phyloP scores from a whole-genome alignment of 2,888 invertebrate genomes.

The Megaustenia siamemsis region DNA sequence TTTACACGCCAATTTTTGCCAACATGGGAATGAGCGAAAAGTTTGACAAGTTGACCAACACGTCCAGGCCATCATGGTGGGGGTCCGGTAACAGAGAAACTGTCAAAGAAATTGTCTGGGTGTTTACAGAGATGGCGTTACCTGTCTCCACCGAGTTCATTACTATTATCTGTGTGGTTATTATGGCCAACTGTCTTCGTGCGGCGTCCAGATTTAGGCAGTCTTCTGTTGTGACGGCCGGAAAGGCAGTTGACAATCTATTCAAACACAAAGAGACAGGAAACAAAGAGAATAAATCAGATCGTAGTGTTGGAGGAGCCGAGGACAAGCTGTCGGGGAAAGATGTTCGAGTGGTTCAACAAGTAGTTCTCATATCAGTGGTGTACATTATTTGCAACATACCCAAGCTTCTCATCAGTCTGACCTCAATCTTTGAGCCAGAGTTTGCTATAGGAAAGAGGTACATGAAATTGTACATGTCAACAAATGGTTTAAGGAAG shows the following conservation, averaged over 20 bases:
- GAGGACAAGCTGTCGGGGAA: background rate
- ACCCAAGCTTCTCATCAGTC: conserved; percentile 4
- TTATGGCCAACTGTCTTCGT: background rate
- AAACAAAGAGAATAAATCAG: background rate
- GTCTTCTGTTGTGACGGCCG: background rate
- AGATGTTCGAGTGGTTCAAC: background rate
- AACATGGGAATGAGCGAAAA: conserved; percentile 6
- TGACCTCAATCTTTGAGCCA: background rate
- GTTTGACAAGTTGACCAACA: conserved; percentile 16
- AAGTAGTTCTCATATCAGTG: conserved; percentile 11
- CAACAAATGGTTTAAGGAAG: background rate
- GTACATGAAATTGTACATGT: background rate
- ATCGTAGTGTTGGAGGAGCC: background rate
- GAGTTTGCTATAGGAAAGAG: conserved; percentile 15
- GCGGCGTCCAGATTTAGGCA: conserved; percentile 6
- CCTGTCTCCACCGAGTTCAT: background rate
- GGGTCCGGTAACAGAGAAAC: background rate
- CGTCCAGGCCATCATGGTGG: background rate
- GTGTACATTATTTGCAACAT: conserved; percentile 11
- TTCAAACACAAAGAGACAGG: background rate
- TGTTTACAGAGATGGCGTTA: background rate
- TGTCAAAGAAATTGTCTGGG: conserved; percentile 26
- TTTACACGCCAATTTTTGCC: conserved; percentile 13
- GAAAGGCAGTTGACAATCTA: background rate
- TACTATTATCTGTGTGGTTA: background rate